A percentile compares a stretch with the other conserved stretches of the same genome.
Conservation (phyloP, 2,797 vertebrate genomes). For the Hapalemur alaotrensis region DNA sequence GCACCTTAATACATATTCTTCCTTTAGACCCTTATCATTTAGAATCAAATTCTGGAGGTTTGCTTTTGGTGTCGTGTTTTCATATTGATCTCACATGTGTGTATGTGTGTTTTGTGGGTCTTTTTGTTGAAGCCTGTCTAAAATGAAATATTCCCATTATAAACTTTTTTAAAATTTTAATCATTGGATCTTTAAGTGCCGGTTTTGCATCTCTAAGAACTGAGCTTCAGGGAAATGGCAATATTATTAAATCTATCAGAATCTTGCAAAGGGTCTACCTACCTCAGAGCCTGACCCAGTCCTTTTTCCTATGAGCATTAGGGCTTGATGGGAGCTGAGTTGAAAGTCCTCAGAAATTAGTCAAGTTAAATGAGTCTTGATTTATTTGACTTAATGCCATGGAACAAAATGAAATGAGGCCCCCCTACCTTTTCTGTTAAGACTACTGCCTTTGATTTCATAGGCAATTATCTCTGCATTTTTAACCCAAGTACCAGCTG, state of each 20-base stretch:
- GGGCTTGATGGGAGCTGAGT: neutral
- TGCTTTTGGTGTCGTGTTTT: neutral
- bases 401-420: neutral
- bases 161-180: neutral
- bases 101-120: neutral
- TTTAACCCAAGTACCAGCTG: slow-evolving; percentile 50
- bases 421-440: slow-evolving; percentile 30
- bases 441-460: slow-evolving; percentile 48
- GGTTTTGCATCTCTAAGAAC: neutral
- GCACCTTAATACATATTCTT: slow-evolving; percentile 3
- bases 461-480: slow-evolving; percentile 51
- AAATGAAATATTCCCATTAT: slow-evolving; percentile 24
- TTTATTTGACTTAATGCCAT: neutral
- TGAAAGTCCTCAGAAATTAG: slow-evolving; percentile 48
- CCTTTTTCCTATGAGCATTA: neutral
- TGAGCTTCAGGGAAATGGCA: neutral
- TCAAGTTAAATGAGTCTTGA: neutral
- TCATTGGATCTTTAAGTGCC: neutral
- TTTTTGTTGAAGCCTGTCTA: slow-evolving; percentile 42
- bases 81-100: neutral
- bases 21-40: neutral
- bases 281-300: neutral
- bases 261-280: neutral
- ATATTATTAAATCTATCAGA: slow-evolving; percentile 12
- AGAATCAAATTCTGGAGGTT: slow-evolving; percentile 38